Evolutionary conservation across 2,113 vertebrate genomes (phyloP), one percentile per base, ranked within the genome.

Genomic region (Elephas maximus): DNA sequence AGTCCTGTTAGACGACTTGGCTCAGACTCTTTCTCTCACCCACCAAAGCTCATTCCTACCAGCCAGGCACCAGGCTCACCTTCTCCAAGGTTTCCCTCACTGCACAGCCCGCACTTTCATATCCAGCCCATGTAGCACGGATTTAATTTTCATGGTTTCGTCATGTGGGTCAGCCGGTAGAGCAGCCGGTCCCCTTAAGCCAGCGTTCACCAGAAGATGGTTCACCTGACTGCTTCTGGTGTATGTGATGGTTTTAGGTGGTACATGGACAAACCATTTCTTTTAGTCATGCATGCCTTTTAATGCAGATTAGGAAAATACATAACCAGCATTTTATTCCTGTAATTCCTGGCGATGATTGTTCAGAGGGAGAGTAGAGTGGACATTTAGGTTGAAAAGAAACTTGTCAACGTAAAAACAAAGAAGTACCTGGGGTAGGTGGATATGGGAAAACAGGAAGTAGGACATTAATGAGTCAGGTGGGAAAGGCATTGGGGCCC

Each of bases 251-350:
- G 9, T 6, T 53, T 57, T 3, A 18, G 33, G 60, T 24, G 24
- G 44, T 9, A 15, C 10, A 0, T 0, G 2, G 45, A 18, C 0
- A 8, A 33, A 24, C 9, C 2, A 15, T 45, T 9, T 7, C 30
- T 26, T 48, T 33, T 23, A 15, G 60, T 41, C 37, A 24, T 11
- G 12, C 15, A 7, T 0, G 5, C 83, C 26, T 18, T 33, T 33
- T 69, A 26, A 24, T 0, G 5, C 4, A 69, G 26, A n/a, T 21
- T 3, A 11, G 44, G 33, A 62, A 30, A 51, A 0, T 28, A 45
- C 1, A 1, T 0, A 12, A 21, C 2, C 2, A 69, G 17, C 23
- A 1, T 3, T 33, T n/a, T 17, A 1, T n/a, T 51, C 53, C 63
- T 8, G 33, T 67, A 41, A 17, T 21, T 45, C 14, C n/a, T 1